Evolutionary conservation across 2,113 vertebrate species (phyloP), one percentile per base, ranked within the genome.

Genomic region (Stomatorhinus ivindoensis): DNA sequence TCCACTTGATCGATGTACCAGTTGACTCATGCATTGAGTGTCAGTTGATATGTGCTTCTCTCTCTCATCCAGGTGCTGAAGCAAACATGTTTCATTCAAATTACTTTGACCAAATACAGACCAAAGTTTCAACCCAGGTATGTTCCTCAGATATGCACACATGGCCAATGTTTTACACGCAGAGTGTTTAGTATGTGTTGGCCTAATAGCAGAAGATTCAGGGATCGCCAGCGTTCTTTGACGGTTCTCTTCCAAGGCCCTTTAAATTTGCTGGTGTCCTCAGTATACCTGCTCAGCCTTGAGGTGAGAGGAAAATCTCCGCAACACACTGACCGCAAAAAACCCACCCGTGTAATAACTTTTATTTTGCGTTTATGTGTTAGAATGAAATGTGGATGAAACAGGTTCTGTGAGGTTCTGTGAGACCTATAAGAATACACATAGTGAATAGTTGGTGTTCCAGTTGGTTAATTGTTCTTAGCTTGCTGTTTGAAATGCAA

Each of bases 401-500:
- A 73, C 31, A 42, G 31, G 15, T 55, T 84, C 80, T 89, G 48
- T 42, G 51, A 53, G 31, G 15, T 55, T 84, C 80, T 89, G 48
- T 42, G 51, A 55, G 51, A 24, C 83, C 83, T 76, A 39, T 69
- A 65, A n/a, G 47, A 86, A 89, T 69, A 39, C 19, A 58, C 24
- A 86, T 48, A 89, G 58, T 86, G 82, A 65, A 10, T 35, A 65
- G 19, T 35, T 11, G 27, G 27, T 35, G 27, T 89, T 51, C 13
- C 47, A 17, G 58, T 69, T 69, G 42, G 85, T 86, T 48, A 69
- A 58, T 84, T 89, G 65, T 11, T 83, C 58, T 48, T 46, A 48
- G 85, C 44, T 51, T 86, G 24, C 89, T 46, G 47, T 39, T 46
- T 48, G 47, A 58, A 89, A 89, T 86, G 86, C 83, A 86, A 86